Evolutionary conservation across 2,888 invertebrate genomes (phyloP).

Genomic region (Cylindroiulus punctatus): DNA sequence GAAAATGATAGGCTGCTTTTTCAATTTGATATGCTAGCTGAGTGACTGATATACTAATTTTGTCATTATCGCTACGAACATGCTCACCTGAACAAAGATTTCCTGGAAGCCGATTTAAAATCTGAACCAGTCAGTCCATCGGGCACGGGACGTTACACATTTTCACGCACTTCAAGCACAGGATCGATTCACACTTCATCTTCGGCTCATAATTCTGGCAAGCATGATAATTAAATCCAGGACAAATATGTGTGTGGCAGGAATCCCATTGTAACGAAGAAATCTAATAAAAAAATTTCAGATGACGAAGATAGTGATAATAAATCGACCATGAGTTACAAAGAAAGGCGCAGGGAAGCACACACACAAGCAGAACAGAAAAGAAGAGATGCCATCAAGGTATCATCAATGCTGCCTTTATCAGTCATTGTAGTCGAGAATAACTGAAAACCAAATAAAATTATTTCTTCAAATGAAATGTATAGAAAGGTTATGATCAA

Average conservation of each 20-base stretch:
- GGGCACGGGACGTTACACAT: constrained; percentile 70
- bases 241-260: background rate
- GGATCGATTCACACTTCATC: constrained; percentile 82
- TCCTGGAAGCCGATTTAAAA: constrained; percentile 70
- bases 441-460: background rate
- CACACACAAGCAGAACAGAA: constrained; percentile 98
- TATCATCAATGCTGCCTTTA: constrained; percentile 58
- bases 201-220: constrained; percentile 83
- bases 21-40: background rate
- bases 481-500: constrained; percentile 87
- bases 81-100: constrained; percentile 28
- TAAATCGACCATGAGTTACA: constrained; percentile 82
- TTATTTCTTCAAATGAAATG: background rate
- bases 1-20: background rate
- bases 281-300: constrained; percentile 60
- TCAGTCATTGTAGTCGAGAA: background rate
- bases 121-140: constrained; percentile 73
- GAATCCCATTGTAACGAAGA: background rate
- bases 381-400: constrained; percentile 92
- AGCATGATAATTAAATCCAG: background rate
- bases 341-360: constrained; percentile 91
- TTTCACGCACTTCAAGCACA: constrained; percentile 79
- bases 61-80: background rate
- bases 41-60: background rate
- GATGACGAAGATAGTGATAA: constrained; percentile 74